These are phyloP conservation scores for Smittia aterrima DNA, from an alignment of 2,888 invertebrate genomes.

Conservation along the genomic window DNA sequence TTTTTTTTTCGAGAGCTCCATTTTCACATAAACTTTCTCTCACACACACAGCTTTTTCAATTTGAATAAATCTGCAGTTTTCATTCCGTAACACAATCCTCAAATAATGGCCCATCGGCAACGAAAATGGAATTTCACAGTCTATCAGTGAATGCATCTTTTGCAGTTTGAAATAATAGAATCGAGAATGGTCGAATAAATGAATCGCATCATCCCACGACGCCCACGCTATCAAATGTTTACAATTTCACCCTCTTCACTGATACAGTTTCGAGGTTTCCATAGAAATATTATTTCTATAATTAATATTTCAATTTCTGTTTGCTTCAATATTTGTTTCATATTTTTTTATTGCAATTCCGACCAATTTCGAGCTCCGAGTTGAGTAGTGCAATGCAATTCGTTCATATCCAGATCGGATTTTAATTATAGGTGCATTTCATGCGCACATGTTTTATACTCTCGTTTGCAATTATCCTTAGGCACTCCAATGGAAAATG, in stretches of 20 bases:
- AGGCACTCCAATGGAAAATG: constrained; percentile 23
- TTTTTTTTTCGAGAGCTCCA: background rate
- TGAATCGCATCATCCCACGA: background rate
- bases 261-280: constrained; percentile 12
- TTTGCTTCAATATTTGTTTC: background rate
- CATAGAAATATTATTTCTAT: constrained; percentile 33
- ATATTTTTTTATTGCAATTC: background rate
- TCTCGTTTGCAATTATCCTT: constrained; percentile 29
- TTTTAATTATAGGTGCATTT: constrained; percentile 34
- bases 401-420: constrained; percentile 19
- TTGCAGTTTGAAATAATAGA: background rate
- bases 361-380: background rate
- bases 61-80: constrained; percentile 19
- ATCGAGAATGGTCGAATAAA: background rate
- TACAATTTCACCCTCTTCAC: background rate
- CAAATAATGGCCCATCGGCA: background rate
- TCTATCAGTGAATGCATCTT: background rate
- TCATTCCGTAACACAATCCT: background rate
- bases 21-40: background rate
- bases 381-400: background rate
- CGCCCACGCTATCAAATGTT: background rate
- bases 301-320: constrained; percentile 35
- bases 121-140: background rate
- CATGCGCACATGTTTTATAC: background rate
- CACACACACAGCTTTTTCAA: background rate